Evolutionary conservation across 2,888 invertebrate species (phyloP).

Genomic region (Malacosoma neustria): DNA sequence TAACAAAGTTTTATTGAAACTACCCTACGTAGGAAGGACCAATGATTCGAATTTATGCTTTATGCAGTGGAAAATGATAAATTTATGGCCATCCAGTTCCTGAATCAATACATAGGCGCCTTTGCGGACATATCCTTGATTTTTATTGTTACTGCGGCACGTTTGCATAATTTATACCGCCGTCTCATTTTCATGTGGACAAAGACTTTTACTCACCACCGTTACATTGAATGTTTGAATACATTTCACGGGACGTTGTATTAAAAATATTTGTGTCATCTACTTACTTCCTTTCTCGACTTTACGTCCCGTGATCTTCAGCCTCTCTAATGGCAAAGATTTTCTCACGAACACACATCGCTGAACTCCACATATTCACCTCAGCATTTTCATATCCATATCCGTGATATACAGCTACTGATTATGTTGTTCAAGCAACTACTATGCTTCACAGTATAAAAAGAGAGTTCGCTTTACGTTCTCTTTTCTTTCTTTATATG

Average conservation of each 20-base stretch:
- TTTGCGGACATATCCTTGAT: conserved; percentile 42
- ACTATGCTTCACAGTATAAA: too few species aligned
- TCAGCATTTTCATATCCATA: not conserved
- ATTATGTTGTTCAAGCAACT: too few species aligned
- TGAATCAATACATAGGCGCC: conserved; percentile 41
- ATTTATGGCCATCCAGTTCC: conserved; percentile 70
- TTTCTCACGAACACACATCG: too few species aligned
- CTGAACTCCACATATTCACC: not conserved
- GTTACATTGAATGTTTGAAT: not conserved
- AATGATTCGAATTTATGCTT: conserved; percentile 71
- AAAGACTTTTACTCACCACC: conserved; percentile 7
- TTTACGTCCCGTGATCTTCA: too few species aligned
- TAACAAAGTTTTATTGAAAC: conserved; percentile 23
- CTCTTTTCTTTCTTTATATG: too few species aligned
- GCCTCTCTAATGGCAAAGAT: too few species aligned
- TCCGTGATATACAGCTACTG: too few species aligned
- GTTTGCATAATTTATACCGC: conserved; percentile 54
- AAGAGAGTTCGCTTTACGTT: too few species aligned
- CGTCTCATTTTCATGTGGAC: conserved; percentile 13
- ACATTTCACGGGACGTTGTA: too few species aligned
- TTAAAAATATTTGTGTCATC: too few species aligned
- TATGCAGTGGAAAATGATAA: conserved; percentile 74
- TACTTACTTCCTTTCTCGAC: too few species aligned
- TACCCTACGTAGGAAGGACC: conserved; percentile 48
- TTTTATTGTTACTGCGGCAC: conserved; percentile 61